Base-by-base conservation (phyloP, 2,888 invertebrate species). In the Leucania comma region DNA sequence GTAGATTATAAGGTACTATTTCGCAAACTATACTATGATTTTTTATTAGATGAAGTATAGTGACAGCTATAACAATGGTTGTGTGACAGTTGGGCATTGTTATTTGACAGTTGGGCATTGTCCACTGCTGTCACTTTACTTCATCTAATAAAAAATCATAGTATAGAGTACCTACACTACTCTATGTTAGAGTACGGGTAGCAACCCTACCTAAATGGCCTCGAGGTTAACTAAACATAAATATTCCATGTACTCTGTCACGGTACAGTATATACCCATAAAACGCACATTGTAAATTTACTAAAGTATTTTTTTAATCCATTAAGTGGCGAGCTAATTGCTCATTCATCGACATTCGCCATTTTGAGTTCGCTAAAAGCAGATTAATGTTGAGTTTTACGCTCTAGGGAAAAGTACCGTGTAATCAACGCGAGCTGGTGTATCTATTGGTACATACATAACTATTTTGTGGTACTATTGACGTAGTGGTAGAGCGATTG, bases 351-450 rank as follows among this genome's bases (percentile, higher is more conserved):
- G 83, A 80, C 71, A 69, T 78, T 68, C 72, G 46, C 64, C 46
- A 67, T 83, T 81, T 83, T 75, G 67, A 75, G 70, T 53, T 58
- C 75, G 72, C 69, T 66, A 78, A 74, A 70, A 75, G 66, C 63
- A 64, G 60, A 81, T 81, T 81, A 64, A 76, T 60, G 72, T 57
- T 10, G 51, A 48, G 59, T 63, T 78, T 66, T 42, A 57, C 48
- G 48, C 77, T 56, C 62, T 1, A 0, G 59, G 81, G 78, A 67
- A 70, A 76, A 67, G 72, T 72, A 60, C 65, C 17, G 35, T 20
- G 46, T 71, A 48, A 63, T 71, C 59, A 78, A 62, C 76, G n/a
- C 24, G 29, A 8, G 35, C 48, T 50, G 67, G 50, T 46, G 26
- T 29, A 57, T 1, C 26, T 46, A 42, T 68, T 22, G 3, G 26